Evolutionary conservation across 2,113 vertebrate species (phyloP).

Genomic region (Mesembrinibis cayennensis): DNA sequence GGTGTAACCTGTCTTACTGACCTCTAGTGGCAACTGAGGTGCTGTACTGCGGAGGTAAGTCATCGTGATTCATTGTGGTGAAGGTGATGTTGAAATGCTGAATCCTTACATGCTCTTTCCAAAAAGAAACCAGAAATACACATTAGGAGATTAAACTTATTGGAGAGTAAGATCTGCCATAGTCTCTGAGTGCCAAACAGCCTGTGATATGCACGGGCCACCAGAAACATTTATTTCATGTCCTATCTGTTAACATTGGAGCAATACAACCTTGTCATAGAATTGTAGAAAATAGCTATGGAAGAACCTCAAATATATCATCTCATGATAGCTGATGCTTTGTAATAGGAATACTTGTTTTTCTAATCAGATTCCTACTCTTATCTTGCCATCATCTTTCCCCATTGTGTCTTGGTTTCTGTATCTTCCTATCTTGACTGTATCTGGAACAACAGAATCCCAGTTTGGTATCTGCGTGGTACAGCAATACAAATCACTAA

Average conservation of each 20-base stretch:
- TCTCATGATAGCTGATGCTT: not conserved
- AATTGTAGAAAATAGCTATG: not conserved
- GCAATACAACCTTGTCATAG: not conserved
- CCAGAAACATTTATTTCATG: not conserved
- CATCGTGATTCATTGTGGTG: not conserved
- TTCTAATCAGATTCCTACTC: not conserved
- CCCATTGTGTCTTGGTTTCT: not conserved
- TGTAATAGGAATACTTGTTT: not conserved
- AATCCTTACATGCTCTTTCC: not conserved
- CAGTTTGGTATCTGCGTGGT: not conserved
- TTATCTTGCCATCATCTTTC: not conserved
- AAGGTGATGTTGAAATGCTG: not conserved
- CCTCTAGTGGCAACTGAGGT: not conserved
- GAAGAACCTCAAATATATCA: not conserved
- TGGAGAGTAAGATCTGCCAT: not conserved
- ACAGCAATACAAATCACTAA: not conserved
- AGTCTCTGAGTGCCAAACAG: not conserved
- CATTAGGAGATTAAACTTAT: not conserved
- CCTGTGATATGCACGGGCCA: not conserved
- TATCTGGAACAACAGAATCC: not conserved
- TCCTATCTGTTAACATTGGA: not conserved
- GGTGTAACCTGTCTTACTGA: not conserved
- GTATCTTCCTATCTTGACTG: not conserved
- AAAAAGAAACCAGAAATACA: not conserved
- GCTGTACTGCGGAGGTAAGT: not conserved